phyloP scores from a whole-genome alignment of 2,888 invertebrate species.

The Drosophila mimetica region DNA sequence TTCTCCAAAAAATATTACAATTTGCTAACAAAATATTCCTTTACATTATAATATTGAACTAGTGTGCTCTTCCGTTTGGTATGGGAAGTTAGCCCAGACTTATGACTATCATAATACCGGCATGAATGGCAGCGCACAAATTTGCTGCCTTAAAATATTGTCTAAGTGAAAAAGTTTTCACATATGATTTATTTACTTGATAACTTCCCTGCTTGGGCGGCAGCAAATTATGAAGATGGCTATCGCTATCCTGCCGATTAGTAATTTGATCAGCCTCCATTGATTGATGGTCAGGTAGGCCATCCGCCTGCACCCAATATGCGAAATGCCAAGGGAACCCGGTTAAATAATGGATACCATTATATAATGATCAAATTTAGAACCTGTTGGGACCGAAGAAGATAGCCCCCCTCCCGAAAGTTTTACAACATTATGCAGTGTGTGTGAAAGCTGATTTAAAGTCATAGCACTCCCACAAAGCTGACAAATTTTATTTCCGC shows the following conservation, averaged over 20 bases:
- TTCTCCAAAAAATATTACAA: too few species aligned
- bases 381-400: constrained; percentile 40
- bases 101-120: constrained; percentile 60
- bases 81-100: constrained; percentile 48
- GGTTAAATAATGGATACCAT: constrained; percentile 37
- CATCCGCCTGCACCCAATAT: constrained; percentile 46
- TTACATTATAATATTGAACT: neutral
- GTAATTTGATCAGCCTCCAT: constrained; percentile 54
- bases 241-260: constrained; percentile 65
- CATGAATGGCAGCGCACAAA: constrained; percentile 46
- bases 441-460: constrained; percentile 67
- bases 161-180: constrained; percentile 75
- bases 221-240: constrained; percentile 40
- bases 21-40: too few species aligned
- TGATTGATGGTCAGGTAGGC: constrained; percentile 58
- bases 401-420: constrained; percentile 29
- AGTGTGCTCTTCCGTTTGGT: constrained; percentile 31
- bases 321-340: constrained; percentile 18
- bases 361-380: constrained; percentile 46
- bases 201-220: neutral
- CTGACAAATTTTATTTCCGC: constrained; percentile 78
- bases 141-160: constrained; percentile 68
- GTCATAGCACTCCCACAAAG: constrained; percentile 58
- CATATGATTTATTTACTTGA: constrained; percentile 75
- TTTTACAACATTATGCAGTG: constrained; percentile 38